Conservation (phyloP, 1,140 invertebrate genomes). For the Lineus longissimus region DNA sequence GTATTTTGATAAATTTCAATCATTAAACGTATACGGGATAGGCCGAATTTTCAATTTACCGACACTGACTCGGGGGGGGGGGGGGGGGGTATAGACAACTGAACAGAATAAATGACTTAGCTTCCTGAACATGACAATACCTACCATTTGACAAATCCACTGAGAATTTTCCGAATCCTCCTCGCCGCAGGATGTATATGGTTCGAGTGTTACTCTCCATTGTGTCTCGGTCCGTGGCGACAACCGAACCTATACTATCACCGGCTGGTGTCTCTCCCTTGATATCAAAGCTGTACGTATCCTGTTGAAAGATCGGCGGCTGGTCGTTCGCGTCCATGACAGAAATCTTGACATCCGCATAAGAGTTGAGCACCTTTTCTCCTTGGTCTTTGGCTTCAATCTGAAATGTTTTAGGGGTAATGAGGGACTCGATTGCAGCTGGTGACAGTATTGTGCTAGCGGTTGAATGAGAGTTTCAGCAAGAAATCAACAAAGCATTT, state of each 20-base stretch:
- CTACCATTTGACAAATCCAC: background rate
- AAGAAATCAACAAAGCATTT: too few relatives aligned
- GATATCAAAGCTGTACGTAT: too few relatives aligned
- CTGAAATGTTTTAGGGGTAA: background rate
- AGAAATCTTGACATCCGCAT: background rate
- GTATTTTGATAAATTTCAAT: background rate
- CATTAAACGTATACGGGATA: background rate
- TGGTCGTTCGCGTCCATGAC: background rate
- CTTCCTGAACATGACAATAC: too few relatives aligned
- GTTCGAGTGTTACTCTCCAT: background rate
- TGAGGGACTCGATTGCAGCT: too few relatives aligned
- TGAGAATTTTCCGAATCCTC: background rate
- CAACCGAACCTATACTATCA: background rate
- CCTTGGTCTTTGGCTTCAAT: background rate
- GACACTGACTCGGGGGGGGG: too few relatives aligned
- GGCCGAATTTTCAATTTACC: too few relatives aligned
- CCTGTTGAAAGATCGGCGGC: too few relatives aligned
- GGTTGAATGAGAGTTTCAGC: too few relatives aligned
- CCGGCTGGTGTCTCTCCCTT: background rate
- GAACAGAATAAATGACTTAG: too few relatives aligned
- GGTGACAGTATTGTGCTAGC: too few relatives aligned
- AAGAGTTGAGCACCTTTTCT: background rate
- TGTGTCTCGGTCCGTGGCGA: background rate
- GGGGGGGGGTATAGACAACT: too few relatives aligned
- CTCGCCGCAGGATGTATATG: background rate